Conservation (phyloP, 2,797 vertebrate species). For the Aplochiton taeniatus region DNA sequence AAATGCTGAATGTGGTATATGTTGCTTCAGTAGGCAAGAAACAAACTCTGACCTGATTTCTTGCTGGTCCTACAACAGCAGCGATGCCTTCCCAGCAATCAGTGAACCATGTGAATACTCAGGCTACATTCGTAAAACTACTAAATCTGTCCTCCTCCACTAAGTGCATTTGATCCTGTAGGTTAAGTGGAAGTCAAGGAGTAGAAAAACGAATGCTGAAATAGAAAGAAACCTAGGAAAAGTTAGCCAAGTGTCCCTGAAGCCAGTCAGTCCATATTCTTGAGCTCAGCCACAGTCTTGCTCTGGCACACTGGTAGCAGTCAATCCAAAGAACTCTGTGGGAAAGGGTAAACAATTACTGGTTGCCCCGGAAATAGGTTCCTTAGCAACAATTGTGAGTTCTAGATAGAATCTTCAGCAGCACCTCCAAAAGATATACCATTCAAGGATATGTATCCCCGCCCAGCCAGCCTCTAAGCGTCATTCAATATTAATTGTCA, state of each 20-base stretch:
- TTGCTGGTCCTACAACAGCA: slow-evolving; percentile 8
- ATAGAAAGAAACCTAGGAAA: slow-evolving; percentile 16
- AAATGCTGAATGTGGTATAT: not conserved
- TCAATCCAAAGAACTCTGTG: slow-evolving; percentile 34
- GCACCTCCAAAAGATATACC: slow-evolving; percentile 50
- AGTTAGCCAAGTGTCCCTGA: slow-evolving; percentile 34
- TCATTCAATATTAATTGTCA: slow-evolving; percentile 72
- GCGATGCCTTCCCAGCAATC: slow-evolving; percentile 21
- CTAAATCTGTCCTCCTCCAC: slow-evolving; percentile 31
- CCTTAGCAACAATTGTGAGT: slow-evolving; percentile 69
- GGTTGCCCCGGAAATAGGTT: slow-evolving; percentile 69
- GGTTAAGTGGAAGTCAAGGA: too few species aligned
- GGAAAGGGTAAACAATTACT: slow-evolving; percentile 60
- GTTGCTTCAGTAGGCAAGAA: slow-evolving; percentile 1
- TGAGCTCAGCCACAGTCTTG: slow-evolving; percentile 24
- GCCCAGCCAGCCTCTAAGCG: slow-evolving; percentile 33
- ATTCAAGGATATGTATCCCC: slow-evolving; percentile 62
- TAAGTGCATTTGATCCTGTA: too few species aligned
- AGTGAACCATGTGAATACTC: slow-evolving; percentile 26
- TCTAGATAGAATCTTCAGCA: slow-evolving; percentile 54
- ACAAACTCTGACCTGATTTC: slow-evolving; percentile 19
- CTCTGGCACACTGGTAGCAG: slow-evolving; percentile 27
- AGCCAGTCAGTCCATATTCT: slow-evolving; percentile 24
- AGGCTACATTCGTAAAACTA: slow-evolving; percentile 31
- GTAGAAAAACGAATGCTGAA: not conserved